Percentiles rank a stretch among this genome's conserved stretches.
Conservation (phyloP, 1,140 invertebrate species). For the Prorops nasuta region DNA sequence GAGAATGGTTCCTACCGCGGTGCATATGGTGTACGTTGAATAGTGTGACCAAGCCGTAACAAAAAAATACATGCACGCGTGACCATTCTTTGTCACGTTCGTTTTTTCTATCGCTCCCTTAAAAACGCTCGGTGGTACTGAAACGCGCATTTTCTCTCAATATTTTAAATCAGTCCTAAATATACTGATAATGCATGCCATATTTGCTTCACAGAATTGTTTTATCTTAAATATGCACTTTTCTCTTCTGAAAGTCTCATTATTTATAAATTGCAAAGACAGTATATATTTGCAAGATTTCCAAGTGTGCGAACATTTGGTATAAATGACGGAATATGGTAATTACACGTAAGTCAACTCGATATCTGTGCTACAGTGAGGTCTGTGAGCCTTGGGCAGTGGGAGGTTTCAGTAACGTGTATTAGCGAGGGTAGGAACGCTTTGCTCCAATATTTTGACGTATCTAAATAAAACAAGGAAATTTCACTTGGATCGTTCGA, state of each 20-base stretch:
- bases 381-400: constrained; percentile 21
- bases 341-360: constrained; percentile 28
- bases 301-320: too few species aligned
- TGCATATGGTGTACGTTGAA: constrained; percentile 19
- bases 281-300: too few species aligned
- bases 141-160: too few species aligned
- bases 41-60: constrained; percentile 25
- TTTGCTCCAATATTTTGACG: constrained; percentile 28
- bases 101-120: constrained; percentile 9
- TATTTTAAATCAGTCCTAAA: too few species aligned
- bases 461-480: constrained; percentile 26
- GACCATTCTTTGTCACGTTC: constrained; percentile 30
- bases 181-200: too few species aligned
- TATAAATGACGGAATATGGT: constrained; percentile 21
- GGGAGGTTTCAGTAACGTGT: constrained; percentile 20
- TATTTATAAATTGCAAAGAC: too few species aligned
- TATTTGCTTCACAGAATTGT: too few species aligned
- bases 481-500: not conserved
- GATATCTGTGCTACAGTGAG: constrained; percentile 17
- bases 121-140: not conserved
- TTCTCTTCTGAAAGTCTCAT: too few species aligned
- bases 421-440: constrained; percentile 17
- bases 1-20: constrained; percentile 32
- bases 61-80: constrained; percentile 29
- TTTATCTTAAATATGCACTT: too few species aligned